Conservation (phyloP, 2,113 vertebrate genomes). For the Strigops habroptila region DNA sequence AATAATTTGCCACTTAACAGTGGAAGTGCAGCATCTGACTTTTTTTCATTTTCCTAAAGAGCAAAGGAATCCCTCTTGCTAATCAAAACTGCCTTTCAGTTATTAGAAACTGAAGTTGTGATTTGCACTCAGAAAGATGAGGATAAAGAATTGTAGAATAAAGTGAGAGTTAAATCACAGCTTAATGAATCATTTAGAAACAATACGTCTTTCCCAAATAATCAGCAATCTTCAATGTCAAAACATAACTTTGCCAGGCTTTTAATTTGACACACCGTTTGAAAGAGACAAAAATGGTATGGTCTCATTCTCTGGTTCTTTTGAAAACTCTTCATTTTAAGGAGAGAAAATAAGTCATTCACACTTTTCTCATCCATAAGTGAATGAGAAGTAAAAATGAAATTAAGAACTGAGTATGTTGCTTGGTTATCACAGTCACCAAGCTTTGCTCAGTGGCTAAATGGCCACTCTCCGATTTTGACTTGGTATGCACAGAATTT, state of each 20-base stretch:
- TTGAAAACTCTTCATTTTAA: not conserved
- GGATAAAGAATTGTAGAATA: slow-evolving; percentile 1
- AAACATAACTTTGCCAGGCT: slow-evolving; percentile 8
- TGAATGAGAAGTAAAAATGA: not conserved
- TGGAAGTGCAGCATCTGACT: not conserved
- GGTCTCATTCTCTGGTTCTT: not conserved
- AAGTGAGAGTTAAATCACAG: slow-evolving; percentile 7
- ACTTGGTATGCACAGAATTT: not conserved
- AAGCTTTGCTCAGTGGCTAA: not conserved
- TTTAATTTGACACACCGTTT: not conserved
- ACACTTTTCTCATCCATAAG: not conserved
- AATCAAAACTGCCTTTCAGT: slow-evolving; percentile 11
- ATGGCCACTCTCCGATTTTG: not conserved
- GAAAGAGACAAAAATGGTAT: not conserved
- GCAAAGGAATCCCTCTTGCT: not conserved
- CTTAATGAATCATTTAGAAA: slow-evolving; percentile 44
- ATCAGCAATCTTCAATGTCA: slow-evolving; percentile 31
- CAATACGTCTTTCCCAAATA: slow-evolving; percentile 23
- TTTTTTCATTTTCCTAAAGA: not conserved
- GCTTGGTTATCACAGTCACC: not conserved
- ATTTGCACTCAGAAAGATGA: not conserved
- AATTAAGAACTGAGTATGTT: not conserved
- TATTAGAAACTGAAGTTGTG: slow-evolving; percentile 4
- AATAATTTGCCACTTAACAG: not conserved
- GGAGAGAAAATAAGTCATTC: not conserved